phyloP scores from a whole-genome alignment of 2,797 vertebrate species.

The Halcyon smyrnensis region DNA sequence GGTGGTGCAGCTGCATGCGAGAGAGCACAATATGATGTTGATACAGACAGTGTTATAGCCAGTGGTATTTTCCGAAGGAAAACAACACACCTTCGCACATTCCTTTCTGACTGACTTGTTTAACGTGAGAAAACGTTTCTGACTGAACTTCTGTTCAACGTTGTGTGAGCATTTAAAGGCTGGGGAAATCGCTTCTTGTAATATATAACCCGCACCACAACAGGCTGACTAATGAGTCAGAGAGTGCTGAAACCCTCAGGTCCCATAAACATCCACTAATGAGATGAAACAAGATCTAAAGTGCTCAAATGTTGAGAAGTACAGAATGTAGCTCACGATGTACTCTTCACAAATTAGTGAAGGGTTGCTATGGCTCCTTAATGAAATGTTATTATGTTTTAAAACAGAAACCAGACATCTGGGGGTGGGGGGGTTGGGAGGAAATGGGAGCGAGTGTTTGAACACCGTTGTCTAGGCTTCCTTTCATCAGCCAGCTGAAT shows the following conservation, averaged over 20 bases:
- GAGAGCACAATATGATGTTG: neutral
- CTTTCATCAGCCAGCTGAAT: slow-evolving; percentile 68
- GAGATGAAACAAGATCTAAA: slow-evolving; percentile 44
- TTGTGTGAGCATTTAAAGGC: neutral
- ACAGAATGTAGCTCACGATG: slow-evolving; percentile 46
- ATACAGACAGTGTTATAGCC: neutral
- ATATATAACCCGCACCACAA: neutral
- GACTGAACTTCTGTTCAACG: neutral
- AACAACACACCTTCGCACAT: neutral
- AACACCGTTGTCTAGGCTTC: slow-evolving; percentile 60
- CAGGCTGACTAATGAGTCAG: slow-evolving; percentile 43
- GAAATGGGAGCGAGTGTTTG: slow-evolving; percentile 47
- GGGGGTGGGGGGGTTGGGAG: neutral
- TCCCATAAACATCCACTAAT: slow-evolving; percentile 65
- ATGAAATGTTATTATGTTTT: slow-evolving; percentile 69
- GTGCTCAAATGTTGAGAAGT: slow-evolving; percentile 53
- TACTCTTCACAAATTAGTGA: slow-evolving; percentile 57
- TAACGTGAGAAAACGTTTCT: neutral
- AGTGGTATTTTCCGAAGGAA: neutral
- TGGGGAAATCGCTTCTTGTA: neutral
- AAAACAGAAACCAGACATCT: slow-evolving; percentile 64
- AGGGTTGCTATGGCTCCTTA: slow-evolving; percentile 60
- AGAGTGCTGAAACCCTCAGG: slow-evolving; percentile 43
- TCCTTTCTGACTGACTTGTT: neutral
- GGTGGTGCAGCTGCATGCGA: neutral